Percentiles rank a stretch among this genome's conserved stretches.
Conservation (phyloP, 2,113 vertebrate genomes). For the Chaetodon auriga region DNA sequence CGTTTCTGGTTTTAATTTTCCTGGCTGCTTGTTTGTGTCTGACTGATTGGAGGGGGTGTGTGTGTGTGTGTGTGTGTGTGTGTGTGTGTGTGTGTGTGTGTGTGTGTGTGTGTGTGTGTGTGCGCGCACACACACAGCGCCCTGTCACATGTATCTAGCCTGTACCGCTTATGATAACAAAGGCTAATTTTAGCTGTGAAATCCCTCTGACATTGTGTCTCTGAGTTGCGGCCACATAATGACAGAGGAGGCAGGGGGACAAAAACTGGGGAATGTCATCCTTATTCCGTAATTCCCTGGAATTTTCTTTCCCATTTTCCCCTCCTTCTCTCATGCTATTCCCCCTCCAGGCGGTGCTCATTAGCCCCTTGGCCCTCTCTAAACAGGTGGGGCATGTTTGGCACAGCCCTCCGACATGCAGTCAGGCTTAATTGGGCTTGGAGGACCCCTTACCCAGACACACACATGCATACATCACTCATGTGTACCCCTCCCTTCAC, state of each 20-base stretch:
- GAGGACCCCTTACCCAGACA: constrained; percentile 62
- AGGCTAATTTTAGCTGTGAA: constrained; percentile 59
- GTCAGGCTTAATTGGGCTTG: constrained; percentile 85
- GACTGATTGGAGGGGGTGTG: constrained; percentile 43
- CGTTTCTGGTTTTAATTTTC: constrained; percentile 59
- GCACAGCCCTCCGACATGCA: constrained; percentile 79
- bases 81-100: background rate
- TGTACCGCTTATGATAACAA: constrained; percentile 52
- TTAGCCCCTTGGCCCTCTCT: constrained; percentile 81
- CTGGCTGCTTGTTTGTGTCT: constrained; percentile 43
- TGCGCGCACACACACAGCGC: background rate
- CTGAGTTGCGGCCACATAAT: constrained; percentile 47
- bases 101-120: background rate
- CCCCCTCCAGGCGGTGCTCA: constrained; percentile 76
- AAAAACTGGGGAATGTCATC: constrained; percentile 66
- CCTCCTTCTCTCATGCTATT: constrained; percentile 21
- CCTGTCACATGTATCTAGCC: constrained; percentile 47
- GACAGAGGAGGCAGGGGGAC: constrained; percentile 44
- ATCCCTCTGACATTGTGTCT: constrained; percentile 51
- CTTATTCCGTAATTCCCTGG: constrained; percentile 64
- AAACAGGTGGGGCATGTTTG: constrained; percentile 85
- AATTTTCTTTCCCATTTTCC: constrained; percentile 55
- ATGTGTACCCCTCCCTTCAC: constrained; percentile 48
- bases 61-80: constrained; percentile 23
- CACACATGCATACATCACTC: constrained; percentile 48